Percentiles rank a stretch among this genome's conserved stretches.
Conservation (phyloP, 2,888 invertebrate genomes). For the Tipula vernalis region DNA sequence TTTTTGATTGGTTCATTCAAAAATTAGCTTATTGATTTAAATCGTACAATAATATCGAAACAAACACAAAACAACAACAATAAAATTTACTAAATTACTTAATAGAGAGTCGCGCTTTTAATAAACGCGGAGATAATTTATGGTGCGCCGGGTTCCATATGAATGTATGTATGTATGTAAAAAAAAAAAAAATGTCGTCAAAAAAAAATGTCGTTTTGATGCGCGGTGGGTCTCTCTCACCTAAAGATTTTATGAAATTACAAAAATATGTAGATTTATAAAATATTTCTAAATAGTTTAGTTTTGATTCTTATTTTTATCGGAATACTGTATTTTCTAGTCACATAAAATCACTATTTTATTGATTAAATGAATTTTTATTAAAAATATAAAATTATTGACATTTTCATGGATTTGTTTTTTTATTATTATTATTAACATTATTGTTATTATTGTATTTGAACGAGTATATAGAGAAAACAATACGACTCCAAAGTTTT, state of each 20-base stretch:
- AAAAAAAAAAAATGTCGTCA: not conserved
- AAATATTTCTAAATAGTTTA: not conserved
- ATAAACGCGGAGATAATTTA: not conserved
- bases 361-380: not conserved
- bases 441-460: not conserved
- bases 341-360: not conserved
- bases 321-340: not conserved
- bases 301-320: not conserved
- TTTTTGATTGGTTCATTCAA: not conserved
- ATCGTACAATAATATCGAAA: not conserved
- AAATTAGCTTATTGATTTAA: not conserved
- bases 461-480: not conserved
- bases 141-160: not conserved
- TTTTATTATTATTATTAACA: conserved; percentile 4
- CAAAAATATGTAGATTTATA: not conserved
- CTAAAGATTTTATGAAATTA: not conserved
- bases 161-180: not conserved
- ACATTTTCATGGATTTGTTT: not conserved
- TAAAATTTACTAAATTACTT: not conserved
- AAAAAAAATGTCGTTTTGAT: not conserved
- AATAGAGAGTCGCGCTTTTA: not conserved
- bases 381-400: not conserved
- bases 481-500: not conserved
- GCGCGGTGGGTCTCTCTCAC: conserved; percentile 4
- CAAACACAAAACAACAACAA: not conserved